Conservation (phyloP, 2,888 invertebrate genomes). For the Lithophane leautieri region DNA sequence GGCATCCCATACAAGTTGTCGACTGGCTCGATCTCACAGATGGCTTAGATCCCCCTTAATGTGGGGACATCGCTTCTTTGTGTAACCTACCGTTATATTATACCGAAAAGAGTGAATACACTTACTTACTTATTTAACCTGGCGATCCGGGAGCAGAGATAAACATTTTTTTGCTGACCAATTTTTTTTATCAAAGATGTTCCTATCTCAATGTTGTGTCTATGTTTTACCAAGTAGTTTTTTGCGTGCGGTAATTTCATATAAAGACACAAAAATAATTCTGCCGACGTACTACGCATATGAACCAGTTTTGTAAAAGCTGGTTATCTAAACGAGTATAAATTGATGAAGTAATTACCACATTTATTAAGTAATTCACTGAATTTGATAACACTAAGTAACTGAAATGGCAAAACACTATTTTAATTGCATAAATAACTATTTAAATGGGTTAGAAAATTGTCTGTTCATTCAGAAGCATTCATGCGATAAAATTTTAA, state of each 20-base stretch:
- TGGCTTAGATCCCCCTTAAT: conserved; percentile 70
- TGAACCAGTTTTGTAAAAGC: conserved; percentile 41
- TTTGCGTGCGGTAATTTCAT: conserved; percentile 29
- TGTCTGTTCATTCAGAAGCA: conserved; percentile 32
- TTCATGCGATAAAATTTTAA: conserved; percentile 38
- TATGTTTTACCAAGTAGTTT: conserved; percentile 52
- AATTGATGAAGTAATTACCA: conserved; percentile 54
- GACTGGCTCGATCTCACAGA: conserved; percentile 68
- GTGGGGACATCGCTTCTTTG: conserved; percentile 62
- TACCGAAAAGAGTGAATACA: conserved; percentile 60
- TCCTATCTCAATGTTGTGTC: conserved; percentile 47
- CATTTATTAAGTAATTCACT: conserved; percentile 20
- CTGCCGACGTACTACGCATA: conserved; percentile 8
- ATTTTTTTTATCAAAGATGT: conserved; percentile 46
- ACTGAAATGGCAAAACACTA: conserved; percentile 43
- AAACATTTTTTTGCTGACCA: conserved; percentile 57
- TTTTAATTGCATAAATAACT: conserved; percentile 47
- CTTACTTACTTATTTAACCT: conserved; percentile 63
- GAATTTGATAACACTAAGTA: conserved; percentile 42
- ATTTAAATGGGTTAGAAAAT: conserved; percentile 42
- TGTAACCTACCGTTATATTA: conserved; percentile 55
- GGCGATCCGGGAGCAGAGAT: conserved; percentile 42
- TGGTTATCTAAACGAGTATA: conserved; percentile 45
- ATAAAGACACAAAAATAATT: conserved; percentile 35
- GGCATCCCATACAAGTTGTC: conserved; percentile 64